Percentiles rank a stretch among this genome's conserved stretches.
These are phyloP conservation scores for Pseudanteris insignis DNA, from an alignment of 2,888 invertebrate species.

Conservation along the genomic window DNA sequence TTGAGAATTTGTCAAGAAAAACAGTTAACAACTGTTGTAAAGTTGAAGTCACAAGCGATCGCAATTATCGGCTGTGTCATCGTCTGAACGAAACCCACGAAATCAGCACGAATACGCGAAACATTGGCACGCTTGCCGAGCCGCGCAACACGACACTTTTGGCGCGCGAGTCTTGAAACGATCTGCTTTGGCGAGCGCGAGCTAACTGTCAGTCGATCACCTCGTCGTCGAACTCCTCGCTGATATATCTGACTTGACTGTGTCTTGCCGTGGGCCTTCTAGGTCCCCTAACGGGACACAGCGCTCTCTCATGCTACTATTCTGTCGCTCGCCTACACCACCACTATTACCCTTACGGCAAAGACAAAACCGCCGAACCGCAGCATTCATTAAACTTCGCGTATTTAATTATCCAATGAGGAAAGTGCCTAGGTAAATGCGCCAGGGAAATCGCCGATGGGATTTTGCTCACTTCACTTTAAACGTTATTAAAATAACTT, in stretches of 20 bases:
- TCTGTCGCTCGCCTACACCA: constrained; percentile 51
- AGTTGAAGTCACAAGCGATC: too few relatives aligned
- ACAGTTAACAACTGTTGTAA: too few relatives aligned
- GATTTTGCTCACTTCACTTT: too few relatives aligned
- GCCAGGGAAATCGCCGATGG: too few relatives aligned
- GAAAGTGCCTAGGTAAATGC: too few relatives aligned
- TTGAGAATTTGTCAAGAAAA: too few relatives aligned
- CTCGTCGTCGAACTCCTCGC: constrained; percentile 44
- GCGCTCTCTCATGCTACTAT: constrained; percentile 47
- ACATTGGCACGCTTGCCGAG: background rate
- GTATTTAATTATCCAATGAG: constrained; percentile 35
- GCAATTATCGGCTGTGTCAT: too few relatives aligned
- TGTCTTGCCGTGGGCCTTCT: constrained; percentile 53
- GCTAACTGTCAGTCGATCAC: constrained; percentile 49
- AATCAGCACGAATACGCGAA: background rate
- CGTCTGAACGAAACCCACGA: too few relatives aligned
- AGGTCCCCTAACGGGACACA: constrained; percentile 65
- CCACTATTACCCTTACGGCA: constrained; percentile 22
- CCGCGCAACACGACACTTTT: background rate
- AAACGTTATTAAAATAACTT: too few relatives aligned
- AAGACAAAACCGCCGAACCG: constrained; percentile 28
- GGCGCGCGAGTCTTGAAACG: constrained; percentile 18
- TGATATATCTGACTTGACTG: constrained; percentile 39
- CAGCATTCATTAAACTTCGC: constrained; percentile 24
- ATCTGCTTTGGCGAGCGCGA: constrained; percentile 40